phyloP scores from a whole-genome alignment of 1,140 invertebrate species.

The Radopholus similis region DNA sequence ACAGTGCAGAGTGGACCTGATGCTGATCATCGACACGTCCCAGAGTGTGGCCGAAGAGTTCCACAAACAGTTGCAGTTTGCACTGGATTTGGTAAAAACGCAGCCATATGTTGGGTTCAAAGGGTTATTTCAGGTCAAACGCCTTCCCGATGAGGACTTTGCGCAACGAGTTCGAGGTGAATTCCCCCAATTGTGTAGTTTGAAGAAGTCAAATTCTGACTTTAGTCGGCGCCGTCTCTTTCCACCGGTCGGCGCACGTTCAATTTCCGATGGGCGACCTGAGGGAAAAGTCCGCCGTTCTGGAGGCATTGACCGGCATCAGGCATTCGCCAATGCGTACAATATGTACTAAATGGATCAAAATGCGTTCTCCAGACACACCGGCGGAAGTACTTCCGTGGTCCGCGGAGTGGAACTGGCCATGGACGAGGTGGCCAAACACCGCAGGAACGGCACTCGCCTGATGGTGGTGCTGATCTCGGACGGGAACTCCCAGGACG shows the following conservation, averaged over 20 bases:
- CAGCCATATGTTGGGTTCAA: not conserved
- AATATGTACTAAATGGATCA: too few species aligned
- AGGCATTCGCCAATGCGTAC: too few species aligned
- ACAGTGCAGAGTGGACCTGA: slow-evolving; percentile 43
- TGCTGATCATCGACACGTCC: slow-evolving; percentile 54
- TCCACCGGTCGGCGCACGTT: slow-evolving; percentile 39
- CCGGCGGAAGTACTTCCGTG: slow-evolving; percentile 46
- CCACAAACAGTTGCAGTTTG: slow-evolving; percentile 47
- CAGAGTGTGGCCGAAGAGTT: slow-evolving; percentile 50
- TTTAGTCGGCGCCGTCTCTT: slow-evolving; percentile 44
- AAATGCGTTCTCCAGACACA: too few species aligned
- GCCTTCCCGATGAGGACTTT: slow-evolving; percentile 50
- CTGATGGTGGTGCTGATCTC: slow-evolving; percentile 47
- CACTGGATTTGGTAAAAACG: slow-evolving; percentile 44
- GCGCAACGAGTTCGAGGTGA: slow-evolving; percentile 36
- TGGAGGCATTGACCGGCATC: slow-evolving; percentile 37
- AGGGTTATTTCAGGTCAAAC: slow-evolving; percentile 25
- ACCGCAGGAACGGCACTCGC: slow-evolving; percentile 26
- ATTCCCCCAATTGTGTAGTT: too few species aligned
- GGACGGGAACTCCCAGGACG: slow-evolving; percentile 45
- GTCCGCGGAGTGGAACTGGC: slow-evolving; percentile 45
- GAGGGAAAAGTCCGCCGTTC: slow-evolving; percentile 32
- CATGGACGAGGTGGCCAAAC: slow-evolving; percentile 34
- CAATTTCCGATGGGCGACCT: slow-evolving; percentile 42
- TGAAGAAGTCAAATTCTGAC: too few species aligned